Base-by-base conservation (phyloP, 2,113 vertebrate species). In the Heterotis niloticus region DNA sequence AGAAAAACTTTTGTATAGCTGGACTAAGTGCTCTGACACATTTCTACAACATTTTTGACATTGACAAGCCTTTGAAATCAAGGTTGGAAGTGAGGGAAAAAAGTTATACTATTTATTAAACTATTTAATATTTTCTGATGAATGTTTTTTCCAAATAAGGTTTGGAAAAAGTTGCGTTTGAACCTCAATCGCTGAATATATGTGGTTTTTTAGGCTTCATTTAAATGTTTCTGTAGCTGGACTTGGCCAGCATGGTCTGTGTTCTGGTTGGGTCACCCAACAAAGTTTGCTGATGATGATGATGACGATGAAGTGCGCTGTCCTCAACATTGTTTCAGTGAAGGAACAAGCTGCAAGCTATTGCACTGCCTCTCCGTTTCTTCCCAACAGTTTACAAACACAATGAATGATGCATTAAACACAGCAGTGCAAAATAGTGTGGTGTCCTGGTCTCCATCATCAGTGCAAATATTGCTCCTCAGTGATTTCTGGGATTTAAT, bases 311-410 rank as follows among this genome's bases (percentile, higher is more conserved):
- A 20, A 62, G 59, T 20, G 13, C 3, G 59, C 59, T 77, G 86
- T 84, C 80, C 78, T 81, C 77, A 54, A 80, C 81, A 79, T 82
- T 81, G 77, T 78, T 77, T 56, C 79, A 67, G 62, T 56, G 64
- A 34, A 62, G 76, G 64, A 77, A 85, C 86, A 81, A 82, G 81
- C 85, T 71, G 80, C 83, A 83, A 67, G 78, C 79, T 29, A n/a
- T 64, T 64, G 64, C 54, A 62, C 73, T 77, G 23, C 66, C n/a
- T 9, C 64, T 54, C 14, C 10, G 20, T 76, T 5, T 24, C 51
- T 57, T 10, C 23, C 14, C 2, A 65, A 20, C 64, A 11, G 24
- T 65, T 65, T n/a, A 2, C 24, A 23, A 65, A 20, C n/a, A 13
- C 7, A 65, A 65, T 3, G 59, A 62, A 62, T 17, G 59, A 17